Percentiles rank a stretch among this genome's conserved stretches.
Evolutionary conservation across 2,888 invertebrate genomes (phyloP).

Genomic region (Chrysolina americana): DNA sequence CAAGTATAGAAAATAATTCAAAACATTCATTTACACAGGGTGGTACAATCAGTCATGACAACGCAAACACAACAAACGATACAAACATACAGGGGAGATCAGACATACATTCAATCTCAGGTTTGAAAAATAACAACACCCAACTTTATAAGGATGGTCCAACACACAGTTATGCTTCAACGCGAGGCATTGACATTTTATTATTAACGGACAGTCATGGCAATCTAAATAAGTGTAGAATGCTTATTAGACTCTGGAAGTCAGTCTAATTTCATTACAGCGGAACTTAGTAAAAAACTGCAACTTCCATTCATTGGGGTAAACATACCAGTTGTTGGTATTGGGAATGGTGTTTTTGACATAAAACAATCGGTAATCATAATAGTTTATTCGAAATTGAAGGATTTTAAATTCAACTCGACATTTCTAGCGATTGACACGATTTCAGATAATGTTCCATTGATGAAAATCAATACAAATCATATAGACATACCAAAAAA

Average conservation of each 20-base stretch:
- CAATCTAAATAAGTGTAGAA: slow-evolving; percentile 4
- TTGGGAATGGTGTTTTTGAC: not conserved
- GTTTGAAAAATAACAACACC: no score
- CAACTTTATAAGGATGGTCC: no score
- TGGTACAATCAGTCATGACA: no score
- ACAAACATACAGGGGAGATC: no score
- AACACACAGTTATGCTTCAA: no score
- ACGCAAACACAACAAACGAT: no score
- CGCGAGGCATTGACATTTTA: no score
- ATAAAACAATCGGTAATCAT: not conserved
- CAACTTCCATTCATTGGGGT: not conserved
- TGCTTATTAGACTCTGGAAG: slow-evolving; percentile 35
- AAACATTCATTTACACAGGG: no score
- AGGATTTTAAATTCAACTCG: slow-evolving; percentile 1
- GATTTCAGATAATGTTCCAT: not conserved
- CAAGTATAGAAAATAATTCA: no score
- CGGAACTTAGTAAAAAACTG: not conserved
- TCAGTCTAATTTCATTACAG: slow-evolving; percentile 18
- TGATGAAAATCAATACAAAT: slow-evolving; percentile 1
- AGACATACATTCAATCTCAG: no score
- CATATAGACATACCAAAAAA: slow-evolving; percentile 17
- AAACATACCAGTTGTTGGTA: not conserved
- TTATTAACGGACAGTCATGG: slow-evolving; percentile 14
- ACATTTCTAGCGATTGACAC: not conserved
- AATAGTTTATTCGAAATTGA: not conserved